Evolutionary conservation across 2,113 vertebrate species (phyloP), one percentile per base, ranked within the genome.

Genomic region (Cacatua alba): DNA sequence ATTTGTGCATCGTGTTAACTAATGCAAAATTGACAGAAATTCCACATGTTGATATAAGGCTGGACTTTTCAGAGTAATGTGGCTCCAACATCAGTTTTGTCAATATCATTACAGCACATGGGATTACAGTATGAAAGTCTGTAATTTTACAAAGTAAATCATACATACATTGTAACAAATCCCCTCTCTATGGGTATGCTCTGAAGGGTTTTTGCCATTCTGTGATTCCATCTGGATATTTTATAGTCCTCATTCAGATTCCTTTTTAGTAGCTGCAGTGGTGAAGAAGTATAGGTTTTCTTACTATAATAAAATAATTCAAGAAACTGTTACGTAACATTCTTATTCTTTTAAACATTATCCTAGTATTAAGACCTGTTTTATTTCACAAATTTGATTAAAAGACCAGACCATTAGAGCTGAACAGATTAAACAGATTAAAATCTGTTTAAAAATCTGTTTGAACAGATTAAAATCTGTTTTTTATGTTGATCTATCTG

Each of bases 91-190:
- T 64, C 26, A 48, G n/a, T 88, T 94, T 91, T 91, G 35, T 57
- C 83, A 48, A 35, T 91, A 75, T 33, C 59, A 9, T 86, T 86
- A 33, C 16, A 75, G 35, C 35, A 82, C 60, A n/a, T 62, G 44
- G n/a, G 18, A 89, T 87, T 52, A 44, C 25, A 44, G 28, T 49
- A 48, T 0, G 0, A 76, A 95, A 91, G 37, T 60, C 44, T 72
- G 69, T 76, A 76, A 87, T 92, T 95, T 87, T 60, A 41, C 91
- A 78, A 82, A 76, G 48, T 79, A 65, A 79, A 85, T 90, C 51
- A 46, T 69, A 1, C 55, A 29, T 64, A 65, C 6, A 3, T 68
- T 76, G 39, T 37, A 82, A 86, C 71, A 94, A 95, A 76, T 92
- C 23, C 29, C 15, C 33, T 81, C 70, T 88, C 81, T 87, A 33